Percentiles rank a stretch among this genome's conserved stretches.
Conservation (phyloP, 37 sponge, comb jelly and placozoan genomes). For the Ephydatia muelleri region DNA sequence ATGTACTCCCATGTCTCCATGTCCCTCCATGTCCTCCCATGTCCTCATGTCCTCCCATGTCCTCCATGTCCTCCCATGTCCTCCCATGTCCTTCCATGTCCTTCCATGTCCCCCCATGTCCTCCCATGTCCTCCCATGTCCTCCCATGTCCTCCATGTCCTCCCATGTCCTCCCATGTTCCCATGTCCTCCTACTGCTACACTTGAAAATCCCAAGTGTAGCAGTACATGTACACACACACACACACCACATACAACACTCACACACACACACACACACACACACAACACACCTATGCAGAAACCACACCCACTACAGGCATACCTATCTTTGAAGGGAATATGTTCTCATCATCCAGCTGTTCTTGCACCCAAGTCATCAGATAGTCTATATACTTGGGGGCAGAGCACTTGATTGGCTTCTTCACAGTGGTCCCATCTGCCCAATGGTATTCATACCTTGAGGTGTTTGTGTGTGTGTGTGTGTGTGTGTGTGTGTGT, state of each 20-base stretch:
- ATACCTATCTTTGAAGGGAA: constrained; percentile 97
- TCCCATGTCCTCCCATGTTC: too few relatives aligned
- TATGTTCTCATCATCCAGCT: constrained; percentile 95
- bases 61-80: too few relatives aligned
- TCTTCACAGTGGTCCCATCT: constrained; percentile 94
- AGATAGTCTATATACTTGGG: constrained; percentile 98
- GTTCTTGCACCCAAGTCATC: constrained; percentile 99
- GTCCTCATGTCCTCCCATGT: too few relatives aligned
- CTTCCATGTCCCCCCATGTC: too few relatives aligned
- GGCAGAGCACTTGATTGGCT: constrained; percentile 99
- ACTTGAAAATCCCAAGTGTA: constrained; percentile 6
- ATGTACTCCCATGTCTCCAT: too few relatives aligned
- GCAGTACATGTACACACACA: not conserved
- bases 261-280: not conserved
- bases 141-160: too few relatives aligned
- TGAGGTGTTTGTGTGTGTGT: not conserved
- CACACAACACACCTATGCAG: too few relatives aligned
- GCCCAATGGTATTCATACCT: constrained; percentile 99
- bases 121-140: too few relatives aligned
- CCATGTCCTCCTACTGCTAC: not conserved
- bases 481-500: constrained; percentile 5
- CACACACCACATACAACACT: not conserved
- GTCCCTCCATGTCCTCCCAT: too few relatives aligned
- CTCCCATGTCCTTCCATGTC: too few relatives aligned
- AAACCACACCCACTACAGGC: not conserved